phyloP scores from a whole-genome alignment of 2,797 vertebrate genomes.

The Sylvia borin region DNA sequence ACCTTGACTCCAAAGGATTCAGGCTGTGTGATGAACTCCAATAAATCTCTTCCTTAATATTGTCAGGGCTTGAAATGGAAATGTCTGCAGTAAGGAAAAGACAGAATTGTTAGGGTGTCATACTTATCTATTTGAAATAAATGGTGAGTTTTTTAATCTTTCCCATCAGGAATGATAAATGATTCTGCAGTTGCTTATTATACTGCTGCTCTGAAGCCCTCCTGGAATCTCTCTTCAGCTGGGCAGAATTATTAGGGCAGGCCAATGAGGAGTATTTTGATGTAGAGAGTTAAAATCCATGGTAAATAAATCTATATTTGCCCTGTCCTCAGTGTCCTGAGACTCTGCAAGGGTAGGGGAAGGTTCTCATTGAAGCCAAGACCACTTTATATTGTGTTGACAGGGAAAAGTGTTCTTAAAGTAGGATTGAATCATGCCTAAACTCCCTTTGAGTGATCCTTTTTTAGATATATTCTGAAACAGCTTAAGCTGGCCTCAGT shows the following conservation, averaged over 20 bases:
- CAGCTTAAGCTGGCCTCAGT: not conserved
- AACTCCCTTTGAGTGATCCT: not conserved
- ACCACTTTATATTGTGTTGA: not conserved
- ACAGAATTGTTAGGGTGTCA: conserved; percentile 37
- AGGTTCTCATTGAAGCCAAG: not conserved
- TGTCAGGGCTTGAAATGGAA: conserved; percentile 45
- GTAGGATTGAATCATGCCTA: conserved; percentile 9
- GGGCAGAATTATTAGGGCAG: not conserved
- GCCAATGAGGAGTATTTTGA: not conserved
- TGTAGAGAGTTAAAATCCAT: not conserved
- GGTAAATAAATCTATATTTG: conserved; percentile 8
- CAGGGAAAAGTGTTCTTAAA: conserved; percentile 3
- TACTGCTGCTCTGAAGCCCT: not conserved
- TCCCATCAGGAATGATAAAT: conserved; percentile 23
- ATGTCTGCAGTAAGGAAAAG: conserved; percentile 39
- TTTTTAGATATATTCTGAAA: not conserved
- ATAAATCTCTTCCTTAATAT: conserved; percentile 50
- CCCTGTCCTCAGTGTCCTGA: not conserved
- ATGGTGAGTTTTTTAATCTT: conserved; percentile 53
- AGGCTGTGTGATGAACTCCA: conserved; percentile 11
- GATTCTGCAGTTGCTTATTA: not conserved
- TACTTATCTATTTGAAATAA: conserved; percentile 49
- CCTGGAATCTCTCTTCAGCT: not conserved
- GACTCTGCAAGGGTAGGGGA: not conserved
- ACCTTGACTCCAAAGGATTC: conserved; percentile 6